phyloP scores from a whole-genome alignment of 2,113 vertebrate species.

The Microtus montanus region DNA sequence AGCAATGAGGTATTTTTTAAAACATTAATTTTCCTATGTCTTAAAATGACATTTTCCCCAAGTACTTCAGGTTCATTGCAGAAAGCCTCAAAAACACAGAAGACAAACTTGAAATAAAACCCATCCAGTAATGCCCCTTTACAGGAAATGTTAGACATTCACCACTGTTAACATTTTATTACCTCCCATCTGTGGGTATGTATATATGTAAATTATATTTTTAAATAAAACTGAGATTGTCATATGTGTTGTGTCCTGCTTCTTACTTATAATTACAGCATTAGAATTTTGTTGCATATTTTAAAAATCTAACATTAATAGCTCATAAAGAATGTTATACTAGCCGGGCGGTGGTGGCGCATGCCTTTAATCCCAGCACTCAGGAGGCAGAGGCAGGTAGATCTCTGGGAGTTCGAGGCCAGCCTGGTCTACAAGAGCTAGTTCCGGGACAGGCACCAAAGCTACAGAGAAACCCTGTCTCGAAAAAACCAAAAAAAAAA shows the following conservation, averaged over 20 bases:
- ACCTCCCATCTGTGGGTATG: background rate
- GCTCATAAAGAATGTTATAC: constrained; percentile 2
- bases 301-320: constrained; percentile 22
- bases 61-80: constrained; percentile 20
- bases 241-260: constrained; percentile 6
- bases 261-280: constrained; percentile 44
- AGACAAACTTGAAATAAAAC: background rate
- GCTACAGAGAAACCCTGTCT: no score
- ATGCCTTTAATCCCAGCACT: no score
- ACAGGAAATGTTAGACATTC: constrained; percentile 38
- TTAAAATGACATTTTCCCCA: constrained; percentile 34
- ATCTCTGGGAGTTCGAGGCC: no score
- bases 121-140: background rate
- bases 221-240: constrained; percentile 43
- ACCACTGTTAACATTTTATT: constrained; percentile 27
- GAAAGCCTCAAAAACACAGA: constrained; percentile 21
- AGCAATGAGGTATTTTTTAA: background rate
- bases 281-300: constrained; percentile 45
- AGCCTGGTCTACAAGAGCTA: no score
- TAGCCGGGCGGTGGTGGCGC: no score
- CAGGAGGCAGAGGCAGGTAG: no score
- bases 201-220: constrained; percentile 54
- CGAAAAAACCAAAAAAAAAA: no score
- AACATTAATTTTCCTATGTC: constrained; percentile 27
- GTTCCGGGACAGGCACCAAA: no score